Evolutionary conservation across 2,888 invertebrate species (phyloP).

Genomic region (Mimachlamys varia): DNA sequence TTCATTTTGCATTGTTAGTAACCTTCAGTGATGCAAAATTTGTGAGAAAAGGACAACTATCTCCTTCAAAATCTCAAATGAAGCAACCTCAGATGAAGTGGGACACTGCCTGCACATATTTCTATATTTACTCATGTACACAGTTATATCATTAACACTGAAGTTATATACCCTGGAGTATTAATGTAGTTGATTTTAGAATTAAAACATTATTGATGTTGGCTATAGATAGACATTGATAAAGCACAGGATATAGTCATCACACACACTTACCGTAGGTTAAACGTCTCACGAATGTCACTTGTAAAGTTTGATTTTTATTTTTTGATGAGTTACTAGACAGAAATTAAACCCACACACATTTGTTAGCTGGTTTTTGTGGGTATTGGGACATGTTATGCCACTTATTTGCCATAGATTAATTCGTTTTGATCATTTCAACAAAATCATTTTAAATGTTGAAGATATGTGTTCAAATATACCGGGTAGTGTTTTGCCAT

Average conservation of each 20-base stretch:
- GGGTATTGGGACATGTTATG: background rate
- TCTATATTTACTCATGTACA: conserved; percentile 17
- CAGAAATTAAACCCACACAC: background rate
- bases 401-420: conserved; percentile 6
- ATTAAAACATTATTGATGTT: background rate
- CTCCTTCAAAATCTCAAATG: too few relatives aligned
- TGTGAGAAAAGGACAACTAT: too few relatives aligned
- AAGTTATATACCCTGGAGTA: background rate
- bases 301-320: background rate
- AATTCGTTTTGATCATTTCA: background rate
- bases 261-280: background rate
- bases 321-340: background rate
- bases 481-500: background rate
- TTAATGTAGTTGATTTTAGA: background rate
- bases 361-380: background rate
- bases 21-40: too few relatives aligned
- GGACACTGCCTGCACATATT: background rate
- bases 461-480: background rate
- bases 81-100: background rate
- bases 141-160: background rate
- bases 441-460: background rate
- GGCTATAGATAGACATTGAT: background rate
- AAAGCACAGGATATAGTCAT: background rate
- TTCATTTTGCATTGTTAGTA: too few relatives aligned
- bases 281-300: background rate